These are phyloP conservation scores for Teleiodes luculella DNA, from an alignment of 2,888 invertebrate genomes.

Conservation along the genomic window DNA sequence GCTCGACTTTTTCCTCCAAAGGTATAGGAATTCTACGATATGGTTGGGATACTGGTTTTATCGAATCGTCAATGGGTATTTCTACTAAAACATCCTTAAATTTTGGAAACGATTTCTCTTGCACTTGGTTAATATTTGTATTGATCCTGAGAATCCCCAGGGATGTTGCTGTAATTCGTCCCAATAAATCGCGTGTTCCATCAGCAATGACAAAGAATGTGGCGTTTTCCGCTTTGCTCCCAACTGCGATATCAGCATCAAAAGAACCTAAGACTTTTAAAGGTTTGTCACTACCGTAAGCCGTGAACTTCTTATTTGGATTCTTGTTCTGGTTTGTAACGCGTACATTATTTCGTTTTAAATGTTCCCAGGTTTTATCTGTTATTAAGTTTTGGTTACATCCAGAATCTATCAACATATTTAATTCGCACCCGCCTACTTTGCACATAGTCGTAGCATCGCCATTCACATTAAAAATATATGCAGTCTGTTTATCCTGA, in stretches of 20 bases:
- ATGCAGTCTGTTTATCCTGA: background rate
- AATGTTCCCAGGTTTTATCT: conserved; percentile 21
- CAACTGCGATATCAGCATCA: conserved; percentile 18
- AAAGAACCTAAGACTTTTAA: conserved; percentile 25
- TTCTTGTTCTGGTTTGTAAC: conserved; percentile 16
- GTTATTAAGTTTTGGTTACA: conserved; percentile 23
- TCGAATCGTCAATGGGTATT: background rate
- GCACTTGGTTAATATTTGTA: conserved; percentile 17
- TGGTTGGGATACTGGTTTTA: background rate
- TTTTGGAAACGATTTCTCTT: conserved; percentile 15
- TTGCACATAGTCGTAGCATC: background rate
- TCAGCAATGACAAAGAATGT: conserved; percentile 24
- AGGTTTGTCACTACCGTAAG: conserved; percentile 24
- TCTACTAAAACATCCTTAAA: conserved; percentile 16
- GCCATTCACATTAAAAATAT: background rate
- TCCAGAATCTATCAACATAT: conserved; percentile 28
- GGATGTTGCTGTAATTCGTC: conserved; percentile 21
- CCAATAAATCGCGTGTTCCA: conserved; percentile 25
- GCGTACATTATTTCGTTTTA: conserved; percentile 14
- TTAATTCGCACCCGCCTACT: background rate
- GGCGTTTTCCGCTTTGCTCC: background rate
- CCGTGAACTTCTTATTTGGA: conserved; percentile 21
- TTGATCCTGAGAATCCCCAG: conserved; percentile 25
- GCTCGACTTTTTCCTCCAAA: conserved; percentile 22
- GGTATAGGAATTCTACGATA: background rate